Conservation (phyloP, 1,140 invertebrate species). For the Riptortus pedestris region DNA sequence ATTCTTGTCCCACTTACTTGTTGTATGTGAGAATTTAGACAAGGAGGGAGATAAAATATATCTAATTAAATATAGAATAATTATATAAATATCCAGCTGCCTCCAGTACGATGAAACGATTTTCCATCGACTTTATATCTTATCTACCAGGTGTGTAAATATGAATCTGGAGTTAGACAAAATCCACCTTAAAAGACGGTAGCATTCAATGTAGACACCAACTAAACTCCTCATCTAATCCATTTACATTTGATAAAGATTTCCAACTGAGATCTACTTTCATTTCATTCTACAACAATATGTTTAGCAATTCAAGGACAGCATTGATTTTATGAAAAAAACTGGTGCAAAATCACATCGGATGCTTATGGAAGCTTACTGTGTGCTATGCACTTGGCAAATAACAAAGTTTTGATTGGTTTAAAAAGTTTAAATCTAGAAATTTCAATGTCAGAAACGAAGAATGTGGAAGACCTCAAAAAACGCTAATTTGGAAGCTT, state of each 20-base stretch:
- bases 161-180: background rate
- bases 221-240: background rate
- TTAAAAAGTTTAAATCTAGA: background rate
- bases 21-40: too few species aligned
- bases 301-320: background rate
- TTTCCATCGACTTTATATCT: too few species aligned
- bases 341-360: too few species aligned
- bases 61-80: too few species aligned
- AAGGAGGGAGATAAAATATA: too few species aligned
- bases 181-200: too few species aligned
- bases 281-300: background rate
- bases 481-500: too few species aligned
- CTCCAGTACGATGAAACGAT: slow-evolving; percentile 1
- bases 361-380: too few species aligned
- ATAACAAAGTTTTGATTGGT: background rate
- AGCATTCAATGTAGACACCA: background rate
- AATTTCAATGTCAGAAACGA: background rate
- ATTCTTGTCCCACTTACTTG: too few species aligned
- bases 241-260: background rate
- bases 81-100: too few species aligned
- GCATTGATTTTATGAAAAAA: background rate
- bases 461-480: background rate
- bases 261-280: background rate
- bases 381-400: background rate
- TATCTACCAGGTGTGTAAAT: background rate